These are phyloP conservation scores for Lamellibrachia luymesi DNA, from an alignment of 1,140 invertebrate species.

Conservation along the genomic window DNA sequence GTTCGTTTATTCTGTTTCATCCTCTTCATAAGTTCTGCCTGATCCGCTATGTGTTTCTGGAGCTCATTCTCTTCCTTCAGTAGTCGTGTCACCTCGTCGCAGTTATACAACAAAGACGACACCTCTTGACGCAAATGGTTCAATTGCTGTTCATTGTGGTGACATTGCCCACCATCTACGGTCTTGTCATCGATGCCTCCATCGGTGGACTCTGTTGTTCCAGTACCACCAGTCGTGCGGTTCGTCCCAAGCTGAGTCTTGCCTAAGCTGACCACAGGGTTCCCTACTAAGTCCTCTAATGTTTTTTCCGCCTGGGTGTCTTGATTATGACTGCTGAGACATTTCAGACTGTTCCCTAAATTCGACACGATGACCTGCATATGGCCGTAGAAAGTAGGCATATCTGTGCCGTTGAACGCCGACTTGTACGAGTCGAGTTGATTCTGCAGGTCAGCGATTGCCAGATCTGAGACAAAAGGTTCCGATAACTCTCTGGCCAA, in stretches of 20 bases:
- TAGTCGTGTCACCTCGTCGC: background rate
- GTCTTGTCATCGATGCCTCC: background rate
- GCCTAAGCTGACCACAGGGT: too few relatives aligned
- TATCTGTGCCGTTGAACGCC: background rate
- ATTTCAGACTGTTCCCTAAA: background rate
- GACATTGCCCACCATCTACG: background rate
- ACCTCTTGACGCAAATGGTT: too few relatives aligned
- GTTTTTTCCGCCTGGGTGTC: background rate
- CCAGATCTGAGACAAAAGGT: background rate
- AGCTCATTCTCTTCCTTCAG: background rate
- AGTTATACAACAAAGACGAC: background rate
- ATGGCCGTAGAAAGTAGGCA: background rate
- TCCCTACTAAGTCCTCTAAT: too few relatives aligned
- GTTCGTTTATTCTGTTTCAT: background rate
- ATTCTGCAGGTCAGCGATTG: background rate
- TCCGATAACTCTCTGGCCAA: background rate
- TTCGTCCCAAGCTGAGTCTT: too few relatives aligned
- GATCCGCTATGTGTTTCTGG: background rate
- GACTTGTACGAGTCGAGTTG: conserved; percentile 1
- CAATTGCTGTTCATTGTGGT: background rate
- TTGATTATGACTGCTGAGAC: background rate
- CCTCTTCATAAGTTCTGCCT: background rate
- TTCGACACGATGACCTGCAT: background rate
- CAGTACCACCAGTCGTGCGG: background rate
- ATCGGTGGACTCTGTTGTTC: background rate